phyloP scores from a whole-genome alignment of 2,113 vertebrate genomes.

The Petrocephalus microphthalmus region DNA sequence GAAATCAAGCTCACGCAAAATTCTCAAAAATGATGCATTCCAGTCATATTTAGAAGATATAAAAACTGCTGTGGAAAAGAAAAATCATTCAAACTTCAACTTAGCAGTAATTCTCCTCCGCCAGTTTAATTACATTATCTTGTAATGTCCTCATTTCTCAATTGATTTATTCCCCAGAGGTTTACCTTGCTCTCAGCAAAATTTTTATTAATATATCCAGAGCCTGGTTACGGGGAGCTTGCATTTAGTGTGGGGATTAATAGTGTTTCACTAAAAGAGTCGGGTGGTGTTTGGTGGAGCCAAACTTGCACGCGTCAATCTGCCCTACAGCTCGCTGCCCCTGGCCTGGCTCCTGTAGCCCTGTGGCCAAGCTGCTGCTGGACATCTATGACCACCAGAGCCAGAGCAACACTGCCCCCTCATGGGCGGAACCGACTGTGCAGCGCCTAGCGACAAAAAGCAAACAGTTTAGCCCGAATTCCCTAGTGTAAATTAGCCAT shows the following conservation, averaged over 20 bases:
- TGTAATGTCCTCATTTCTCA: conserved; percentile 20
- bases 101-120: background rate
- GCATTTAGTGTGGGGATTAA: background rate
- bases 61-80: background rate
- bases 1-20: background rate
- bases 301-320: background rate
- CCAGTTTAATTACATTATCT: conserved; percentile 21
- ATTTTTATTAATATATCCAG: conserved; percentile 14
- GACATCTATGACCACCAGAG: background rate
- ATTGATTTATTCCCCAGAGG: conserved; percentile 10
- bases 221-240: background rate
- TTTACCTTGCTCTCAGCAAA: conserved; percentile 17
- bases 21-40: background rate
- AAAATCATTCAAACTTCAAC: conserved; percentile 1
- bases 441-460: background rate
- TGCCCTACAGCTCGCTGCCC: background rate
- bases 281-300: background rate
- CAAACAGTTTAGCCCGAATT: background rate
- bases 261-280: background rate
- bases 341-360: background rate
- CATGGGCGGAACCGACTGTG: conserved; percentile 1
- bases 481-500: background rate
- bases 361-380: background rate
- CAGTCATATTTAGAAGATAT: conserved; percentile 2
- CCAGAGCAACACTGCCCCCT: conserved; percentile 24